A percentile compares a stretch with the other conserved stretches of the same genome.
phyloP scores from a whole-genome alignment of 2,113 vertebrate species.

The Crypturellus undulatus region DNA sequence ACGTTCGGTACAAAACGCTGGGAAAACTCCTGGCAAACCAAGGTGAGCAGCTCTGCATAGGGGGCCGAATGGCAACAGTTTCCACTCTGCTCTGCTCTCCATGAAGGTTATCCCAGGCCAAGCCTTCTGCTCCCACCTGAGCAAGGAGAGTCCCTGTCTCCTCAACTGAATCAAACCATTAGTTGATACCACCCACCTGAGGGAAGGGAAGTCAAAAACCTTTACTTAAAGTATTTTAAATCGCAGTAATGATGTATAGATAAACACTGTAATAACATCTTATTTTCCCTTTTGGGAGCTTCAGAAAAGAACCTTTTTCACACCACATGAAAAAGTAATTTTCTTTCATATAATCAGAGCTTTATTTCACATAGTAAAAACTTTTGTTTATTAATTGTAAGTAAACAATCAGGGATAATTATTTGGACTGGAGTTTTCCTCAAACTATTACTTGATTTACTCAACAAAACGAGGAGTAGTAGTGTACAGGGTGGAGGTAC shows the following conservation, averaged over 20 bases:
- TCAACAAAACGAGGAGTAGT: neutral
- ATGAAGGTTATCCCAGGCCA: rapidly evolving
- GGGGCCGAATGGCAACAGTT: neutral
- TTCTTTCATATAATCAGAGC: neutral
- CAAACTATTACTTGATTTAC: neutral
- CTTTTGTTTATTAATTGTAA: neutral
- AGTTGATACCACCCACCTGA: neutral
- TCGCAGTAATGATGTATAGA: neutral
- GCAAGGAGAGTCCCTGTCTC: neutral
- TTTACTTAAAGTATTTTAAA: neutral
- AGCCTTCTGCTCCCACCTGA: neutral
- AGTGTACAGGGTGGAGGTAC: neutral
- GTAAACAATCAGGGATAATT: neutral
- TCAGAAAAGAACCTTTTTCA: neutral
- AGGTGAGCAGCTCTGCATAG: rapidly evolving
- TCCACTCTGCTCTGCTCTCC: neutral
- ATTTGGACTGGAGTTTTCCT: neutral
- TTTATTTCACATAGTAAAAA: neutral
- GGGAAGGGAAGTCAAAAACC: neutral
- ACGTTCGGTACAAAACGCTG: neutral
- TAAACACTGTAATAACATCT: neutral
- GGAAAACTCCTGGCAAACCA: neutral
- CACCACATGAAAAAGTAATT: neutral
- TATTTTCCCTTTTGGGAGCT: neutral
- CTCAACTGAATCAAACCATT: neutral